Base-by-base conservation (phyloP, 2,888 invertebrate genomes). In the Mythimna vitellina region DNA sequence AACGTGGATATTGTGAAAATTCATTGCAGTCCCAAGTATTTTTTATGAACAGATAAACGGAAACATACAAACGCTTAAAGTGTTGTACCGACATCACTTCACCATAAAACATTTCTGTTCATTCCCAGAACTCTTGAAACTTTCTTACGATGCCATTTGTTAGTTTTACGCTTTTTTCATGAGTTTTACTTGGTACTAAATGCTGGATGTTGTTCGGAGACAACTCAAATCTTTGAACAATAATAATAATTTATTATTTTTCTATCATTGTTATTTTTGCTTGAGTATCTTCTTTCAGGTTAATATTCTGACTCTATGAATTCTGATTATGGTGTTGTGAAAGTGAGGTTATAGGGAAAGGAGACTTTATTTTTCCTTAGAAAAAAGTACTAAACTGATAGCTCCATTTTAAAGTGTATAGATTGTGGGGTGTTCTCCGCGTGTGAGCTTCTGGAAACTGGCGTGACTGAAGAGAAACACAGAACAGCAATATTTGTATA, bases 91-190 rank as follows among this genome's bases (percentile, higher is more conserved):
- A 54, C 75, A 75, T 78, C 7, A 42, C n/a, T 70, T 78, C 25
- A 38, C 42, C 74, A 71, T 74, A 74, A 72, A 78, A 72, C 29
- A 72, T 62, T 51, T 46, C 61, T 60, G 22, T 80, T 54, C n/a
- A 54, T 78, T 72, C 49, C 22, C 9, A 29, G 62, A 80, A 56
- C 65, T 14, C 49, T 51, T 42, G 20, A 72, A 78, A 42, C 12
- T 29, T 78, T 63, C 79, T 72, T 79, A 75, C 51, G 62, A 72
- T 46, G 73, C 79, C 3, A 12, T 75, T 75, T 53, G 62, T 63
- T 63, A 46, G 62, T 58, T 58, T 78, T 72, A 78, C 57, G 72
- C 35, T 35, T 80, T 57, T 78, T 80, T 69, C 81, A 80, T 62
- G 80, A 20, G 42, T 32, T 75, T 78, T 80, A 65, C 78, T 56